A percentile compares a stretch with the other conserved stretches of the same genome.
phyloP scores from a whole-genome alignment of 2,113 vertebrate genomes.

The Monarcha castaneiventris region DNA sequence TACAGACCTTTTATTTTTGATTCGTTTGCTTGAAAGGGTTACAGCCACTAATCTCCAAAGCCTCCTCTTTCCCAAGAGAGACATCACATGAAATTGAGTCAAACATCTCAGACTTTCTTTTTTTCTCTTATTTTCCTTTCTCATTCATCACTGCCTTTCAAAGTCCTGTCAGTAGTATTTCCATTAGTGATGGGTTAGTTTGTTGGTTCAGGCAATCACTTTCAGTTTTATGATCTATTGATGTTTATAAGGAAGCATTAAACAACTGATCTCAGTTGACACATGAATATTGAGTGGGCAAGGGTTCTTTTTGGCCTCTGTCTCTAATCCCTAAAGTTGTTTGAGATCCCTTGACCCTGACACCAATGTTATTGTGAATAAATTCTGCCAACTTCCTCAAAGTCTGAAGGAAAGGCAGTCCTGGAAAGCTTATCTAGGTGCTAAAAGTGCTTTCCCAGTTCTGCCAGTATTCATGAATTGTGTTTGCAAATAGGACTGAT shows the following conservation, averaged over 20 bases:
- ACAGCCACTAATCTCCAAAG: neutral
- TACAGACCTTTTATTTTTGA: neutral
- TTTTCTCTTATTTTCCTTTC: neutral
- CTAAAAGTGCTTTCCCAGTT: neutral
- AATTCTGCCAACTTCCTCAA: neutral
- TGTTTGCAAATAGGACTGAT: neutral
- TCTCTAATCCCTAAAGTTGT: neutral
- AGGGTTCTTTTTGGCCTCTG: neutral
- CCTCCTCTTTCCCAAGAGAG: neutral
- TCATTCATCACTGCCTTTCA: neutral
- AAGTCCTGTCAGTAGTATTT: neutral
- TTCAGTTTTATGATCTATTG: neutral
- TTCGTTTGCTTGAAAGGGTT: neutral
- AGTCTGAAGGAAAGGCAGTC: neutral
- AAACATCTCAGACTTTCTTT: neutral
- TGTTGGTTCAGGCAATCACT: neutral
- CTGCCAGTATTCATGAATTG: neutral
- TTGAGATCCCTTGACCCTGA: neutral
- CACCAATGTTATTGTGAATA: neutral
- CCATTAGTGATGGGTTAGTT: neutral
- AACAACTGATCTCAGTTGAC: neutral
- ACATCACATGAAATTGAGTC: neutral
- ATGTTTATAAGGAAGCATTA: neutral
- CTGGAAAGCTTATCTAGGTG: neutral
- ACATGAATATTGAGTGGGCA: neutral